Conservation (phyloP, 2,113 vertebrate species). For the Noturus placidus region DNA sequence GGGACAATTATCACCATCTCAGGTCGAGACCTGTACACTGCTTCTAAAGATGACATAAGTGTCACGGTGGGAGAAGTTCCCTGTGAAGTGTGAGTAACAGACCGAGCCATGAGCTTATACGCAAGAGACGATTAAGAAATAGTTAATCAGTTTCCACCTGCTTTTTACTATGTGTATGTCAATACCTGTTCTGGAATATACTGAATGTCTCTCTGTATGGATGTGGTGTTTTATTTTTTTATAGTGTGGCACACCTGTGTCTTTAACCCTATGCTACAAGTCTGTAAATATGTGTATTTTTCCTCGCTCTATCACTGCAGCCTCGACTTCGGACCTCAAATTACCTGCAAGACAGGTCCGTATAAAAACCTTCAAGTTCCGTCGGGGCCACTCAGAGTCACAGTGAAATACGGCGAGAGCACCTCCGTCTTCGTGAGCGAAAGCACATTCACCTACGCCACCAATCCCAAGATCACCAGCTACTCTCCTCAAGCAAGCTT, state of each 20-base stretch:
- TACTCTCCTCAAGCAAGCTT: slow-evolving; percentile 83
- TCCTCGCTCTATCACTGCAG: slow-evolving; percentile 62
- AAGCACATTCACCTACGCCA: slow-evolving; percentile 69
- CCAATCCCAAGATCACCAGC: slow-evolving; percentile 80
- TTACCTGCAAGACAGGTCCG: slow-evolving; percentile 81
- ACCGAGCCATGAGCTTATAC: neutral
- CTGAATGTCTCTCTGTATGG: too few relatives aligned
- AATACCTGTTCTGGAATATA: neutral
- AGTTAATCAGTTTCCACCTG: neutral
- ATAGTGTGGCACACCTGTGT: neutral
- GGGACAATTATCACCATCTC: slow-evolving; percentile 86
- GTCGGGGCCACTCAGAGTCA: slow-evolving; percentile 55
- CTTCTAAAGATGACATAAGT: slow-evolving; percentile 79
- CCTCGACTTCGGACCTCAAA: slow-evolving; percentile 72
- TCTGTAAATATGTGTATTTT: neutral
- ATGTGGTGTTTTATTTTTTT: neutral
- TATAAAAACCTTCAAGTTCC: slow-evolving; percentile 60
- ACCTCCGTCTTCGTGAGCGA: slow-evolving; percentile 56
- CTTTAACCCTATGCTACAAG: neutral
- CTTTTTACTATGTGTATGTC: neutral
- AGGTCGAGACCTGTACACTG: slow-evolving; percentile 81
- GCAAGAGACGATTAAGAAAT: neutral
- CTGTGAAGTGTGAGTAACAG: slow-evolving; percentile 83
- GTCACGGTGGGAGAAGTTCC: slow-evolving; percentile 73
- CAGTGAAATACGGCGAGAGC: slow-evolving; percentile 72